A percentile compares a stretch with the other conserved stretches of the same genome.
These are phyloP conservation scores for Camelus bactrianus DNA, from an alignment of 2,113 vertebrate genomes.

Conservation along the genomic window DNA sequence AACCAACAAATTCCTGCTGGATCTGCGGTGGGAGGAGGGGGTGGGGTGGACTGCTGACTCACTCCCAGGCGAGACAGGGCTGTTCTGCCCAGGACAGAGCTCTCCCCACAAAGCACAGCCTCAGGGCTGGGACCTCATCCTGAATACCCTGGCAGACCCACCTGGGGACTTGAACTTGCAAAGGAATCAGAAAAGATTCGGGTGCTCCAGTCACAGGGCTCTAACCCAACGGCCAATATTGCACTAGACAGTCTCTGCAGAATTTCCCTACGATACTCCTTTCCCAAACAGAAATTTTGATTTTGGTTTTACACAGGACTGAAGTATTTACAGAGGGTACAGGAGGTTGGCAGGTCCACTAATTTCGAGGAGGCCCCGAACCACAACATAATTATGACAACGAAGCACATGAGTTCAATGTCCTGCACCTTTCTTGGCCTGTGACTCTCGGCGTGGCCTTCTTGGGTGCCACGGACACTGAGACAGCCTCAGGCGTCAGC, in stretches of 20 bases:
- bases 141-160: neutral
- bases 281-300: neutral
- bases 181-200: neutral
- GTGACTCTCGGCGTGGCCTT: neutral
- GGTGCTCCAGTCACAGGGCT: neutral
- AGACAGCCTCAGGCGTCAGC: neutral
- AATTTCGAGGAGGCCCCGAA: neutral
- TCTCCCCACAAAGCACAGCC: rapidly evolving
- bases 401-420: rapidly evolving
- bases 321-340: neutral
- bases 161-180: neutral
- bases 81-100: neutral
- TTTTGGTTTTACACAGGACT: neutral
- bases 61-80: neutral
- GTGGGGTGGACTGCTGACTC: slow-evolving; percentile 48
- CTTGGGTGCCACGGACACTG: neutral
- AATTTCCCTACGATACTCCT: neutral
- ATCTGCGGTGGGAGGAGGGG: neutral
- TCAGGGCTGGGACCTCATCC: neutral
- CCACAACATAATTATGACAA: neutral
- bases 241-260: neutral
- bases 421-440: neutral
- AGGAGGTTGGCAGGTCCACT: neutral
- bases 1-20: slow-evolving; percentile 2
- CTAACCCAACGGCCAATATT: neutral